Percentiles rank a stretch among this genome's conserved stretches.
Evolutionary conservation across 1,140 invertebrate species (phyloP).

Genomic region (Phymorhynchus buccinoides): DNA sequence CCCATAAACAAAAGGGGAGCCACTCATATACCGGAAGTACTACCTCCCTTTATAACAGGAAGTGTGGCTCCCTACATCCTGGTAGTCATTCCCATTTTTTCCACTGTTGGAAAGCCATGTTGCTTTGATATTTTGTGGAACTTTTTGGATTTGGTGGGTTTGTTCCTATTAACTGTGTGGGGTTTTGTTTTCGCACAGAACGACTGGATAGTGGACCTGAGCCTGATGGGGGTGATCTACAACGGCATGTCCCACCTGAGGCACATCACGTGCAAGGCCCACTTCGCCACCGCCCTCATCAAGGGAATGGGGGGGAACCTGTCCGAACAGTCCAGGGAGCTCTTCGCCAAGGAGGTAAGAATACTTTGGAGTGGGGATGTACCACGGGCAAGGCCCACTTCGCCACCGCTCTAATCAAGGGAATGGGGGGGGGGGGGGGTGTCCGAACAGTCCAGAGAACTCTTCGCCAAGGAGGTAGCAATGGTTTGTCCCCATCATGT

Average conservation of each 20-base stretch:
- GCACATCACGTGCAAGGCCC: slow-evolving; percentile 75
- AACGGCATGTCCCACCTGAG: slow-evolving; percentile 79
- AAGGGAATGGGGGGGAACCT: slow-evolving; percentile 81
- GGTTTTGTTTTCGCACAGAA: too few species aligned
- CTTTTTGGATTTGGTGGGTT: too few species aligned
- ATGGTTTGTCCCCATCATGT: too few species aligned
- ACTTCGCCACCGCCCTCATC: slow-evolving; percentile 80
- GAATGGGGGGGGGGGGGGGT: slow-evolving; percentile 81
- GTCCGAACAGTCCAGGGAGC: slow-evolving; percentile 74
- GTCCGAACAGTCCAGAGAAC: slow-evolving; percentile 74
- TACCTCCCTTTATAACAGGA: too few species aligned
- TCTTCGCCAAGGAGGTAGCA: slow-evolving; percentile 80
- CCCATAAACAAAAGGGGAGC: too few species aligned
- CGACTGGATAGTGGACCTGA: slow-evolving; percentile 76
- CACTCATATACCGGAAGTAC: too few species aligned
- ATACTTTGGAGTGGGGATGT: background rate
- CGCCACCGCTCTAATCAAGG: slow-evolving; percentile 79
- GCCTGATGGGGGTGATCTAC: slow-evolving; percentile 77
- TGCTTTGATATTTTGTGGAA: too few species aligned
- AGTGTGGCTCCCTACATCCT: too few species aligned
- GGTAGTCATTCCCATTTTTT: too few species aligned
- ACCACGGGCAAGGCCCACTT: slow-evolving; percentile 78
- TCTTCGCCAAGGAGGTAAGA: slow-evolving; percentile 78
- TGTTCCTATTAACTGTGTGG: too few species aligned
- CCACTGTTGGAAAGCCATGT: too few species aligned